These are phyloP conservation scores for Lampropteryx suffumata DNA, from an alignment of 2,888 invertebrate species.

Conservation along the genomic window DNA sequence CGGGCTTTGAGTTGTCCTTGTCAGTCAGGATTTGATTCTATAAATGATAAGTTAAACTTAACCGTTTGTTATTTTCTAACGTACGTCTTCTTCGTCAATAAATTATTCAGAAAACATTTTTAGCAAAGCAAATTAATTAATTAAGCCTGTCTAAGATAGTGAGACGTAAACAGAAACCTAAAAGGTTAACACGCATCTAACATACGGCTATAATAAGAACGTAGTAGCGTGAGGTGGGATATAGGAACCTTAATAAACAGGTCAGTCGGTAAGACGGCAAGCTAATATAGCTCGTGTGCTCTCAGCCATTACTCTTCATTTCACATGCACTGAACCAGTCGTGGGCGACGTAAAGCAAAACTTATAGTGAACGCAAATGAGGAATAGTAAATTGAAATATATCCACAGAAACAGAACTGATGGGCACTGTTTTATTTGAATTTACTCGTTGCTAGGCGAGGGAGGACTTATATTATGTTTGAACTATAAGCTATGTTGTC, in stretches of 20 bases:
- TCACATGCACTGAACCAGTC: constrained; percentile 51
- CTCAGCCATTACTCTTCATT: constrained; percentile 65
- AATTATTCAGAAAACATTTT: no score
- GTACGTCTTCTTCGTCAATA: no score
- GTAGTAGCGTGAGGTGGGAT: constrained; percentile 48
- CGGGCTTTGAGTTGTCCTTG: no score
- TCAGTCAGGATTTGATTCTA: no score
- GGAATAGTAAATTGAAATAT: constrained; percentile 51
- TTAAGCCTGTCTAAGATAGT: no score
- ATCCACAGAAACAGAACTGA: constrained; percentile 38
- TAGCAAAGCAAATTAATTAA: no score
- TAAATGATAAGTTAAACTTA: no score
- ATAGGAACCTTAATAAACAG: constrained; percentile 66
- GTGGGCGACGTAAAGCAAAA: constrained; percentile 62
- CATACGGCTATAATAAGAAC: constrained; percentile 49
- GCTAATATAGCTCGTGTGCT: constrained; percentile 62
- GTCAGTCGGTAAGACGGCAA: constrained; percentile 53
- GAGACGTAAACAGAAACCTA: not conserved
- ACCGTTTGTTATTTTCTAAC: no score
- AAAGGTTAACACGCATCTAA: not conserved
- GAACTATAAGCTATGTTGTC: not conserved
- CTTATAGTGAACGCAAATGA: constrained; percentile 72
- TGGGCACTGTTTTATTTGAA: constrained; percentile 25
- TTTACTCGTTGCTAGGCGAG: constrained; percentile 11
- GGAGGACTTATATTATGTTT: constrained; percentile 8